Percentiles rank a stretch among this genome's conserved stretches.
phyloP scores from a whole-genome alignment of 2,113 vertebrate species.

The Neoarius graeffei region DNA sequence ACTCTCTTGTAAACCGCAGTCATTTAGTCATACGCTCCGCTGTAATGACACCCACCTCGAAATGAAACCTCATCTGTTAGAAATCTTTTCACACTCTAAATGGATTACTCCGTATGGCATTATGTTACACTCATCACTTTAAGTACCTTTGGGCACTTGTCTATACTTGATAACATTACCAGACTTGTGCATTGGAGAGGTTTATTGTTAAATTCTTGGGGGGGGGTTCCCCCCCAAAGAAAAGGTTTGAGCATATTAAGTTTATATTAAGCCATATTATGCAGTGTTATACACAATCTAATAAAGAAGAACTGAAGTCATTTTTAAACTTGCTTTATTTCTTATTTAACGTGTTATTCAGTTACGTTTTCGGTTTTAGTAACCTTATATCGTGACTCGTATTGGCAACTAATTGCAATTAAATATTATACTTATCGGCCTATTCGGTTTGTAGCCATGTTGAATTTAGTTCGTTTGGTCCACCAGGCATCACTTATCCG shows the following conservation, averaged over 20 bases:
- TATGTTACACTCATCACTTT: constrained; percentile 26
- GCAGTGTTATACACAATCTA: background rate
- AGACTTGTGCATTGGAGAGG: background rate
- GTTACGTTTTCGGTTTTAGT: too few relatives aligned
- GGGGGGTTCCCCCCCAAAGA: background rate
- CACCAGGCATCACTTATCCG: too few relatives aligned
- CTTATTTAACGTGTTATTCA: too few relatives aligned
- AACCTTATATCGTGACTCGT: too few relatives aligned
- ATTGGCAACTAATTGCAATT: too few relatives aligned
- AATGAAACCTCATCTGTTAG: constrained; percentile 15
- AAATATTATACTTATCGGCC: too few relatives aligned
- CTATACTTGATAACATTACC: background rate
- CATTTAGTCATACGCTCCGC: background rate
- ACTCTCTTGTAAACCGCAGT: background rate
- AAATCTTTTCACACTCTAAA: constrained; percentile 17
- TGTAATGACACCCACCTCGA: constrained; percentile 12
- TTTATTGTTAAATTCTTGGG: background rate
- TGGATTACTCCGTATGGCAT: constrained; percentile 8
- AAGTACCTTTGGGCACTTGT: constrained; percentile 4
- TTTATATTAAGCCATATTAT: background rate
- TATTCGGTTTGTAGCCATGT: too few relatives aligned
- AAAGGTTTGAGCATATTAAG: background rate
- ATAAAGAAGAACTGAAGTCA: background rate
- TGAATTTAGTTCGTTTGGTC: too few relatives aligned
- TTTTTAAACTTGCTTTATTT: too few relatives aligned